Evolutionary conservation across 2,888 invertebrate genomes (phyloP).

Genomic region (Drosophila nr. medialis): DNA sequence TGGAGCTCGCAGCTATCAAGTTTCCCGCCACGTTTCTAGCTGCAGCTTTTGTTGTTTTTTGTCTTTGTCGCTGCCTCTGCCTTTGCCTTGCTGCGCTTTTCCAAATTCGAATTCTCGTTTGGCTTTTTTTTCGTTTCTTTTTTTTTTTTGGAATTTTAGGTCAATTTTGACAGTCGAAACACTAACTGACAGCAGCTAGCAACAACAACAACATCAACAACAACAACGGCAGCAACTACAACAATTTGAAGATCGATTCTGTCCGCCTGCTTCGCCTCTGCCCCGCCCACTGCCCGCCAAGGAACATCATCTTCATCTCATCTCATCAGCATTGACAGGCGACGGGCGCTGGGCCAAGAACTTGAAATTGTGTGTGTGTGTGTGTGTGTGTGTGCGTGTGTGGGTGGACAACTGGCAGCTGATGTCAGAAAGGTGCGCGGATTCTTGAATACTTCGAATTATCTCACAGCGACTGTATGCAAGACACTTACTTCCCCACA

Average conservation of each 20-base stretch:
- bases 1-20: slow-evolving; percentile 52
- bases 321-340: slow-evolving; percentile 60
- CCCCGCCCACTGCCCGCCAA: slow-evolving; percentile 19
- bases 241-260: slow-evolving; percentile 37
- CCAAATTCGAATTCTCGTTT: slow-evolving; percentile 50
- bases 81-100: slow-evolving; percentile 47
- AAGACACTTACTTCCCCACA: slow-evolving; percentile 17
- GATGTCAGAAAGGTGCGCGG: slow-evolving; percentile 36
- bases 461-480: slow-evolving; percentile 19
- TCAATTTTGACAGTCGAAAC: slow-evolving; percentile 68
- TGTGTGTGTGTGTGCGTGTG: slow-evolving; percentile 8
- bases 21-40: slow-evolving; percentile 40
- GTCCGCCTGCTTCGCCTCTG: not conserved
- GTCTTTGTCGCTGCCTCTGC: not conserved
- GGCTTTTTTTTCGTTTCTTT: slow-evolving; percentile 36
- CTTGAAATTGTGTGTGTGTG: slow-evolving; percentile 62
- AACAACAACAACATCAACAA: slow-evolving; percentile 9
- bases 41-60: slow-evolving; percentile 1
- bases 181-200: slow-evolving; percentile 65
- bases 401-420: slow-evolving; percentile 38
- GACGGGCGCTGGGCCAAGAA: slow-evolving; percentile 77
- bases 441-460: slow-evolving; percentile 31
- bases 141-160: slow-evolving; percentile 59
- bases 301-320: slow-evolving; percentile 24
- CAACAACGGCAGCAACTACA: slow-evolving; percentile 18